phyloP scores from a whole-genome alignment of 2,888 invertebrate genomes.

The Hedya salicella region DNA sequence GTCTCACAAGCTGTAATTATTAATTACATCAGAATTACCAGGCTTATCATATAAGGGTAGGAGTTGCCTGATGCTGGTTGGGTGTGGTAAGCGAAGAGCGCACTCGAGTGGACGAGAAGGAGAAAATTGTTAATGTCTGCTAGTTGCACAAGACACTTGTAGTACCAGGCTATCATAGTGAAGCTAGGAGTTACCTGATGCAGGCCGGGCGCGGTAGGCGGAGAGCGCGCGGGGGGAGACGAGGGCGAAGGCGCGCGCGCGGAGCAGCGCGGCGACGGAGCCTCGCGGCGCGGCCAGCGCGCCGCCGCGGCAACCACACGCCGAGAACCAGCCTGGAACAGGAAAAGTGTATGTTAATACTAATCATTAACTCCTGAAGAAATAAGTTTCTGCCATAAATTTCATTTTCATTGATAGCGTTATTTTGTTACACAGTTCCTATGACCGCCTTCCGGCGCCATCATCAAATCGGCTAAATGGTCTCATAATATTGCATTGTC shows the following conservation, averaged over 20 bases:
- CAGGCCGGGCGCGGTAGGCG: slow-evolving; percentile 83
- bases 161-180: background rate
- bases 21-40: no score
- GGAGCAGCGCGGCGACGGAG: slow-evolving; percentile 87
- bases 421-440: no score
- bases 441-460: no score
- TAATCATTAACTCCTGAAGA: no score
- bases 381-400: no score
- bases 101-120: slow-evolving; percentile 87
- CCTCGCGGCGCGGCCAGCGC: slow-evolving; percentile 87
- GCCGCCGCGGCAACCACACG: slow-evolving; percentile 87
- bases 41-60: background rate
- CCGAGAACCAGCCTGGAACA: slow-evolving; percentile 88
- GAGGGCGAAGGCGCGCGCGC: slow-evolving; percentile 88
- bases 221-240: slow-evolving; percentile 86
- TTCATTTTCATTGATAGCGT: no score
- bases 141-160: no score
- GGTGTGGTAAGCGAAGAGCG: slow-evolving; percentile 86
- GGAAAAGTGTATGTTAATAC: slow-evolving; percentile 29
- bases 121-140: no score
- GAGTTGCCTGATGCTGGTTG: slow-evolving; percentile 72
- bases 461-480: no score
- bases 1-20: no score
- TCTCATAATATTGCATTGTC: no score
- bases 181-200: slow-evolving; percentile 63